phyloP scores from a whole-genome alignment of 2,113 vertebrate genomes.

The Sorex fumeus region DNA sequence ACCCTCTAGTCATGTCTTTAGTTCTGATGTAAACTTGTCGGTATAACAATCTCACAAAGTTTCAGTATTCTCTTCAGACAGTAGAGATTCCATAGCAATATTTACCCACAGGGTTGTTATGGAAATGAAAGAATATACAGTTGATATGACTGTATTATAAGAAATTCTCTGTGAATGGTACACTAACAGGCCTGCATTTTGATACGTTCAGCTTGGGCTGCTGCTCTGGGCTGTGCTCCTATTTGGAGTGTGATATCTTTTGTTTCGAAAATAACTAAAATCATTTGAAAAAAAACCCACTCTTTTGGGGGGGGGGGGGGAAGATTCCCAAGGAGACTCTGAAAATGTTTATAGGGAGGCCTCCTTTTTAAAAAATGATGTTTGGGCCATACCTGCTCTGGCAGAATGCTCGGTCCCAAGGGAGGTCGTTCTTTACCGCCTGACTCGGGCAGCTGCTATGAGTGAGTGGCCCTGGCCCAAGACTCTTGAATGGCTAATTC shows the following conservation, averaged over 20 bases:
- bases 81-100: conserved; percentile 10
- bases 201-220: neutral
- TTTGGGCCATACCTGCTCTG: too few species aligned
- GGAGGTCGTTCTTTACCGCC: too few species aligned
- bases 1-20: conserved; percentile 34
- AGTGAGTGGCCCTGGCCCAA: neutral
- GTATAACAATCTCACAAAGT: neutral
- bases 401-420: too few species aligned
- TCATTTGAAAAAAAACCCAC: neutral
- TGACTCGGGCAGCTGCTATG: neutral
- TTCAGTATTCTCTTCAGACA: conserved; percentile 50
- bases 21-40: conserved; percentile 5
- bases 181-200: conserved; percentile 7
- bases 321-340: neutral
- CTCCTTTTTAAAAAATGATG: neutral
- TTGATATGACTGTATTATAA: conserved; percentile 7
- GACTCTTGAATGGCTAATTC: neutral
- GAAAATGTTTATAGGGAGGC: conserved; percentile 54
- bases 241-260: neutral
- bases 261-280: conserved; percentile 61
- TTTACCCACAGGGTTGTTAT: neutral
- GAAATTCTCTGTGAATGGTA: neutral
- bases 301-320: neutral
- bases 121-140: neutral
- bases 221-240: neutral